Conservation (phyloP, 1,140 invertebrate genomes). For the Drosophila pseudoananassae region DNA sequence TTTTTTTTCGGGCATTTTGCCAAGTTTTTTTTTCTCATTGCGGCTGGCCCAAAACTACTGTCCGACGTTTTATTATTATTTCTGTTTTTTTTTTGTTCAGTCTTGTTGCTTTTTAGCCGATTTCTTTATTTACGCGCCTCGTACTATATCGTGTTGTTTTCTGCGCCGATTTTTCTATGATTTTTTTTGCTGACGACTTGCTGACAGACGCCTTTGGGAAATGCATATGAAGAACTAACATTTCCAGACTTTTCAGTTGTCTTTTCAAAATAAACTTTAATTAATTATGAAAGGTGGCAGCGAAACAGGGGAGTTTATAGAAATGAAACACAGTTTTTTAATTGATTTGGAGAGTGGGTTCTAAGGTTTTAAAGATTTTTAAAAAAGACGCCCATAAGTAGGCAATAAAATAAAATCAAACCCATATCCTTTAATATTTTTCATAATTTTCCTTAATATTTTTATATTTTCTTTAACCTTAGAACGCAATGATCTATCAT, state of each 20-base stretch:
- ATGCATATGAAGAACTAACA: constrained; percentile 33
- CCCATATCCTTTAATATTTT: neutral
- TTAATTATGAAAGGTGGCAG: constrained; percentile 19
- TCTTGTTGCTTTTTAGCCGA: constrained; percentile 24
- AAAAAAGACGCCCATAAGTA: too few relatives aligned
- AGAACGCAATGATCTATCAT: constrained; percentile 83
- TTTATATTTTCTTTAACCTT: neutral
- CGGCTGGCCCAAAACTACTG: constrained; percentile 48
- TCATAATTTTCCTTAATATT: neutral
- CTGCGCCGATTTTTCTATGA: neutral
- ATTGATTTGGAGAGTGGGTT: neutral
- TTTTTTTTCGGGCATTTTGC: constrained; percentile 45
- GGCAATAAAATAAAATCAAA: too few relatives aligned
- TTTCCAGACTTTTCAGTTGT: constrained; percentile 8
- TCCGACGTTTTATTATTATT: constrained; percentile 25
- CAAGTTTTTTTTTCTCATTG: constrained; percentile 32
- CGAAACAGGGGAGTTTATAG: neutral
- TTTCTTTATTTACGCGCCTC: constrained; percentile 67
- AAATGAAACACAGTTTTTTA: too few relatives aligned
- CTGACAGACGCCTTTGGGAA: constrained; percentile 60
- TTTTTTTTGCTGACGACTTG: constrained; percentile 51
- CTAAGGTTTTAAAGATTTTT: neutral
- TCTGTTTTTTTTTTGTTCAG: constrained; percentile 5
- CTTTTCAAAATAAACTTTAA: constrained; percentile 1
- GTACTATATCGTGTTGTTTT: constrained; percentile 1